Conservation (phyloP, 2,113 vertebrate species). For the Pycnonotus jocosus region DNA sequence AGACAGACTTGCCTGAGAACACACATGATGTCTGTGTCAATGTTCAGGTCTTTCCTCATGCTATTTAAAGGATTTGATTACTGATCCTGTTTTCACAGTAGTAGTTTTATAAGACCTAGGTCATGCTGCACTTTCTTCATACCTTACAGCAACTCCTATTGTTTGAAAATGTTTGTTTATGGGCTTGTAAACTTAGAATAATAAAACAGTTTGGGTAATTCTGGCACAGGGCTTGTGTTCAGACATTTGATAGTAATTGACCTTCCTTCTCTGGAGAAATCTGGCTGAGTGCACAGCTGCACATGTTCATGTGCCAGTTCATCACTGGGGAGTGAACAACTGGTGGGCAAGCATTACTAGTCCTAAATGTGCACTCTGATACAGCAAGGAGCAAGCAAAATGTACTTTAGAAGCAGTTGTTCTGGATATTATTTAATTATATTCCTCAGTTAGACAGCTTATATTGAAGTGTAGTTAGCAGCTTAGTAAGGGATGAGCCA, state of each 20-base stretch:
- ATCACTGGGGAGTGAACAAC: neutral
- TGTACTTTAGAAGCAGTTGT: neutral
- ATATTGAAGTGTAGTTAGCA: conserved; percentile 6
- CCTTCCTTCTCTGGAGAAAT: conserved; percentile 3
- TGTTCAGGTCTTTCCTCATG: neutral
- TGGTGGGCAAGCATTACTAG: neutral
- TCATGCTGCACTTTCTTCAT: neutral
- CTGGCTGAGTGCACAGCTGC: conserved; percentile 14
- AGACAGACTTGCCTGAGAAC: neutral
- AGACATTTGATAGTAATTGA: conserved; percentile 12
- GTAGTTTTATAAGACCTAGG: conserved; percentile 7
- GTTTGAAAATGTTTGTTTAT: conserved; percentile 4
- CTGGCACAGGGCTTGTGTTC: neutral
- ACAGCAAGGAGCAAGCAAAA: neutral
- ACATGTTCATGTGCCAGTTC: neutral
- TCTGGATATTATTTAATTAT: neutral
- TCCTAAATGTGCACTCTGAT: neutral
- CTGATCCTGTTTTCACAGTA: conserved; percentile 6
- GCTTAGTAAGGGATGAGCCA: neutral
- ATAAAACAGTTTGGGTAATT: neutral
- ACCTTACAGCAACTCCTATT: neutral
- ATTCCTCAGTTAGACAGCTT: neutral
- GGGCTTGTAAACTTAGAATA: neutral
- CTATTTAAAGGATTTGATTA: conserved; percentile 39
- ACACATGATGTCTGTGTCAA: neutral